phyloP scores from a whole-genome alignment of 1,140 invertebrate species.

The Apis dorsata region DNA sequence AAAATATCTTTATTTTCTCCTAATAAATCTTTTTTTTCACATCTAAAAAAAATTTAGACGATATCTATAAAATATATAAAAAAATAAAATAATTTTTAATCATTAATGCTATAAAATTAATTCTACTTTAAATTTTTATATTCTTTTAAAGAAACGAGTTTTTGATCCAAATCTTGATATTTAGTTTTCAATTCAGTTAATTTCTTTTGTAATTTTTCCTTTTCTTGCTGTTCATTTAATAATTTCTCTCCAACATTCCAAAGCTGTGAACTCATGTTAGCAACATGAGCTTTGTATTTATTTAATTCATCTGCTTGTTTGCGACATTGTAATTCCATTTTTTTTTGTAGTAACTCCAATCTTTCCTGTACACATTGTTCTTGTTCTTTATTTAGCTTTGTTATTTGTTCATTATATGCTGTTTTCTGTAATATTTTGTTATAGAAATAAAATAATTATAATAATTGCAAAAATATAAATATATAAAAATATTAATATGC shows the following conservation, averaged over 20 bases:
- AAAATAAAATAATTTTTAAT: neutral
- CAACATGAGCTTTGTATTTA: conserved; percentile 82
- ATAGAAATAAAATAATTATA: conserved; percentile 33
- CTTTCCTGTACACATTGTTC: conserved; percentile 78
- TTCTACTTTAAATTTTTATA: conserved; percentile 47
- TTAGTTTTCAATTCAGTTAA: conserved; percentile 64
- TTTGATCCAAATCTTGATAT: conserved; percentile 4
- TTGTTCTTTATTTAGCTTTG: conserved; percentile 80
- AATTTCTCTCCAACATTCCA: conserved; percentile 83
- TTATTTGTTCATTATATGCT: conserved; percentile 74
- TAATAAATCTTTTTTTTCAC: conserved; percentile 33
- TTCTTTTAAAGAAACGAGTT: conserved; percentile 20
- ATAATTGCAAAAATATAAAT: conserved; percentile 47
- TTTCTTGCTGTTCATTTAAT: conserved; percentile 81
- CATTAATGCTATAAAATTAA: neutral
- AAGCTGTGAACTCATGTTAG: conserved; percentile 79
- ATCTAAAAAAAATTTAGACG: conserved; percentile 28
- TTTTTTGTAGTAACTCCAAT: conserved; percentile 74
- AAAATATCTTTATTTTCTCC: conserved; percentile 20
- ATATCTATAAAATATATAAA: conserved; percentile 34
- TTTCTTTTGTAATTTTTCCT: conserved; percentile 72
- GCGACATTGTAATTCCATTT: conserved; percentile 76
- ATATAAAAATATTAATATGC: conserved; percentile 49
- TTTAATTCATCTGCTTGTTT: conserved; percentile 80
- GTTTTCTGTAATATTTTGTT: conserved; percentile 68